These are phyloP conservation scores for Actias luna DNA, from an alignment of 2,888 invertebrate species.

Conservation along the genomic window DNA sequence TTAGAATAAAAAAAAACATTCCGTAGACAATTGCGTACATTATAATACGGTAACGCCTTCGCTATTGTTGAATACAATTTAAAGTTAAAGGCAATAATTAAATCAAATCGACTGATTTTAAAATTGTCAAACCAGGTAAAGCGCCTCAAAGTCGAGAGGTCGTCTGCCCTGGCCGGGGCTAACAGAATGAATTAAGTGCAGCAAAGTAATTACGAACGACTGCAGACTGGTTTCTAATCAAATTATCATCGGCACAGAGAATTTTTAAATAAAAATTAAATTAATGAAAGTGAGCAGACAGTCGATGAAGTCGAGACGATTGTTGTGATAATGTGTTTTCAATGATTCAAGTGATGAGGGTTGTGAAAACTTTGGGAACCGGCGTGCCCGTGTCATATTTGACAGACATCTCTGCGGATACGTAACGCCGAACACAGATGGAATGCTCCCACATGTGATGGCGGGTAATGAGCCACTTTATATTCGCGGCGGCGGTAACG, in stretches of 20 bases:
- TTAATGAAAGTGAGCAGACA: not conserved
- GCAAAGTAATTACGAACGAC: slow-evolving; percentile 1
- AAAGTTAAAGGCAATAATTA: too few species aligned
- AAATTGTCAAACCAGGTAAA: too few species aligned
- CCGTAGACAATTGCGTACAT: too few species aligned
- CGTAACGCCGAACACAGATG: slow-evolving; percentile 1
- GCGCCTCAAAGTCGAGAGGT: not conserved
- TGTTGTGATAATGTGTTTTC: too few species aligned
- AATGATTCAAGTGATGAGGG: not conserved
- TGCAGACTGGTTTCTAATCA: not conserved
- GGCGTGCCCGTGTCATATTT: not conserved
- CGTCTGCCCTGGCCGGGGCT: not conserved
- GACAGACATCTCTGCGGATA: not conserved
- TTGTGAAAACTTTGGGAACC: not conserved
- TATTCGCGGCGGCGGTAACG: not conserved
- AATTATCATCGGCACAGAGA: not conserved
- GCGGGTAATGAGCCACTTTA: not conserved
- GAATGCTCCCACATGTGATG: slow-evolving; percentile 4
- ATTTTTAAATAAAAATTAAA: not conserved
- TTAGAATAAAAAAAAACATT: too few species aligned
- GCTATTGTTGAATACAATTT: too few species aligned
- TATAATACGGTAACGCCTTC: too few species aligned
- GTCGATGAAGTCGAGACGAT: too few species aligned
- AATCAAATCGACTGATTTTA: too few species aligned
- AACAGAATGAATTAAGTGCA: not conserved